Evolutionary conservation across 2,797 vertebrate genomes (phyloP).

Genomic region (Sebastes miniatus): DNA sequence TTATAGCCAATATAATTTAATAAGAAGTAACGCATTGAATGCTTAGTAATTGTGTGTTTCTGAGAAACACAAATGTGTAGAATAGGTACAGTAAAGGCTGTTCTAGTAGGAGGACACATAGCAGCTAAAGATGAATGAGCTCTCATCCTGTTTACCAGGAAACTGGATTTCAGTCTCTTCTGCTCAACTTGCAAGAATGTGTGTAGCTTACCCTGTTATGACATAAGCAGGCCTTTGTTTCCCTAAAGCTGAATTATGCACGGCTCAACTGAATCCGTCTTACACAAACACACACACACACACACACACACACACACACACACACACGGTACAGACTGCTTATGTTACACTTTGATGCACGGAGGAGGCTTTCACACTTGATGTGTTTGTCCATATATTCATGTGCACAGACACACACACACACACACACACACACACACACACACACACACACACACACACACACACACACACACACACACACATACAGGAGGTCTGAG

Average conservation of each 20-base stretch:
- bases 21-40: background rate
- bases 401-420: background rate
- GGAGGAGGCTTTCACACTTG: constrained; percentile 43
- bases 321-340: background rate
- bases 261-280: constrained; percentile 59
- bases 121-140: constrained; percentile 24
- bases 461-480: too few relatives aligned
- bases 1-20: background rate
- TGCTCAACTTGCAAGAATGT: constrained; percentile 69
- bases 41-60: background rate
- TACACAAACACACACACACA: constrained; percentile 39
- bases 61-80: background rate
- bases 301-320: constrained; percentile 31
- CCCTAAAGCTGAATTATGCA: constrained; percentile 72
- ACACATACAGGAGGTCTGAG: background rate
- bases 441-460: too few relatives aligned
- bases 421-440: too few relatives aligned
- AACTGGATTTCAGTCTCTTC: constrained; percentile 64
- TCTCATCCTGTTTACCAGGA: constrained; percentile 44
- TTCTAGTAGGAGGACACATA: constrained; percentile 3
- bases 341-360: constrained; percentile 45
- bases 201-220: constrained; percentile 61
- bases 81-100: background rate
- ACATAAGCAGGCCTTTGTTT: constrained; percentile 75
- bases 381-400: background rate